These are phyloP conservation scores for Ranitomeya variabilis DNA, from an alignment of 2,113 vertebrate species.

Conservation along the genomic window DNA sequence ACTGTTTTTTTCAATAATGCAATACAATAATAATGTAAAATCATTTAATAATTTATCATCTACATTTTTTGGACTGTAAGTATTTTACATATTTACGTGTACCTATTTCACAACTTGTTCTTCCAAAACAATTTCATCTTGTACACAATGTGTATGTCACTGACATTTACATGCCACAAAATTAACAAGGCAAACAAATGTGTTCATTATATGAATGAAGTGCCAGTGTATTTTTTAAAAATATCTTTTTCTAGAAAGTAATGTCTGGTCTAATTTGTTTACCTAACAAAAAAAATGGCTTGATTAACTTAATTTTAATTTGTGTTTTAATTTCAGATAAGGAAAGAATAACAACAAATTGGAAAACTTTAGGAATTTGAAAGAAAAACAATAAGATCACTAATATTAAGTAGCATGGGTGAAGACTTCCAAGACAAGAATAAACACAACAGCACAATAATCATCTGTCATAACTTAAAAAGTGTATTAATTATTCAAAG, in stretches of 20 bases:
- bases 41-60: neutral
- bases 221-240: neutral
- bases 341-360: neutral
- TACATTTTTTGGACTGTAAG: neutral
- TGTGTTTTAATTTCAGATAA: neutral
- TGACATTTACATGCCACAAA: neutral
- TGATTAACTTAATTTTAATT: no score
- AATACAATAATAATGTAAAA: neutral
- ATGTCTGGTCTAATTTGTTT: no score
- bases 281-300: no score
- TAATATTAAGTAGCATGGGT: neutral
- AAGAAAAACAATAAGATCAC: neutral
- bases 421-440: neutral
- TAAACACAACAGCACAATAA: neutral
- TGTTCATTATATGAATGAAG: neutral
- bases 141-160: neutral
- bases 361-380: neutral
- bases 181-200: neutral
- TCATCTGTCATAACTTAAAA: neutral
- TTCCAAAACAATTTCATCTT: neutral
- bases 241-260: neutral
- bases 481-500: neutral
- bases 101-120: neutral
- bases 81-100: neutral
- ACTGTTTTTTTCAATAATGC: neutral